These are phyloP conservation scores for Athalia circularis DNA, from an alignment of 2,888 invertebrate species.

Conservation along the genomic window DNA sequence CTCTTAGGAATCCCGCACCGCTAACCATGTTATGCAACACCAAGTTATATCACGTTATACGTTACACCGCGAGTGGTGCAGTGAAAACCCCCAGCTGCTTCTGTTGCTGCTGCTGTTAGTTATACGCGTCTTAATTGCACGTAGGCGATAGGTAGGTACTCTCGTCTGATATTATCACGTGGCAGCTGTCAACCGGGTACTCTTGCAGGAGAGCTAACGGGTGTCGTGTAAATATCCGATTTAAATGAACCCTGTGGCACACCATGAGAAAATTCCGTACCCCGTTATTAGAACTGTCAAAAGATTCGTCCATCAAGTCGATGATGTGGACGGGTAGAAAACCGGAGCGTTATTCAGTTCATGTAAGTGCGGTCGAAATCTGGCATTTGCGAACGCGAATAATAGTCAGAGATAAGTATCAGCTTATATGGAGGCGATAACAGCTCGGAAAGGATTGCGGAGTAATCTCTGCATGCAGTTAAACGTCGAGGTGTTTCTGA, in stretches of 20 bases:
- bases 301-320: no score
- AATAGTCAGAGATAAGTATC: no score
- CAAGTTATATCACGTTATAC: no score
- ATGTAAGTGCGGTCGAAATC: no score
- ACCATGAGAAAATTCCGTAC: no score
- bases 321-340: no score
- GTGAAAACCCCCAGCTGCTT: neutral
- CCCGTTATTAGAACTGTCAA: no score
- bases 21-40: conserved; percentile 30
- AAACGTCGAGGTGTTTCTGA: conserved; percentile 9
- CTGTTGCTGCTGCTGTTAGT: conserved; percentile 6
- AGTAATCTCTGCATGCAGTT: conserved; percentile 11
- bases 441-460: neutral
- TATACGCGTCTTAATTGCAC: conserved; percentile 35
- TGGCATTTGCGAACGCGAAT: no score
- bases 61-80: neutral
- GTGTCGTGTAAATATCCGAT: conserved; percentile 5
- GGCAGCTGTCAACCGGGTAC: conserved; percentile 30
- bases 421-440: neutral
- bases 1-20: neutral
- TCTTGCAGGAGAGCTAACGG: conserved; percentile 11
- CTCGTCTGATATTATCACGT: conserved; percentile 29
- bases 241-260: neutral
- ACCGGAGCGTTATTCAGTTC: no score
- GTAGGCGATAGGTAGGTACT: neutral